phyloP scores from a whole-genome alignment of 1,140 invertebrate genomes.

The Drosophila truncata region DNA sequence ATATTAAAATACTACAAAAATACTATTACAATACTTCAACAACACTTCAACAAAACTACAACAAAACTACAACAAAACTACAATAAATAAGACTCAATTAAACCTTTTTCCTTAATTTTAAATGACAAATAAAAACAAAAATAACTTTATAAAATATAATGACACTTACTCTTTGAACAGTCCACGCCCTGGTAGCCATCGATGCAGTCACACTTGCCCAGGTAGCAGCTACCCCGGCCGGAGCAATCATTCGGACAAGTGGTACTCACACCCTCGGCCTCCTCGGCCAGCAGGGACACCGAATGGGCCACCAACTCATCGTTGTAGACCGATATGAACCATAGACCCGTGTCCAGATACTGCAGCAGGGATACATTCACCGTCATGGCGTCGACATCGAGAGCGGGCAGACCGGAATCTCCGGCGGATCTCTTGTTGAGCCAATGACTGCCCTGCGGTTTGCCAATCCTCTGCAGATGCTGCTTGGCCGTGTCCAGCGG shows the following conservation, averaged over 20 bases:
- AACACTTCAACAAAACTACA: too few relatives aligned
- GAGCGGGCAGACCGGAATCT: slow-evolving; percentile 66
- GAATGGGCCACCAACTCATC: slow-evolving; percentile 94
- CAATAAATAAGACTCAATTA: neutral
- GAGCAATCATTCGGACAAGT: slow-evolving; percentile 97
- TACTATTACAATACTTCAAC: too few relatives aligned
- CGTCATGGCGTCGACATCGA: slow-evolving; percentile 89
- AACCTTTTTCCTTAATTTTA: neutral
- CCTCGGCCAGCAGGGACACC: slow-evolving; percentile 92
- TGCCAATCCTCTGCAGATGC: slow-evolving; percentile 43
- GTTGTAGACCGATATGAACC: slow-evolving; percentile 98
- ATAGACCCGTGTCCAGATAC: slow-evolving; percentile 95
- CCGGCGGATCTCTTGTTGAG: slow-evolving; percentile 71
- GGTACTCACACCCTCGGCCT: slow-evolving; percentile 94
- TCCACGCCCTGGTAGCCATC: slow-evolving; percentile 96
- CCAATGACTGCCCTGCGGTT: slow-evolving; percentile 13
- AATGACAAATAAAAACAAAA: neutral
- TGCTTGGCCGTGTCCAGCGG: slow-evolving; percentile 66
- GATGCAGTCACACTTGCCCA: slow-evolving; percentile 98
- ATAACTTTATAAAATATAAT: neutral
- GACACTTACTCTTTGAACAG: slow-evolving; percentile 95
- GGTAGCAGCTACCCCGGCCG: slow-evolving; percentile 96
- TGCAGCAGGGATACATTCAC: slow-evolving; percentile 94
- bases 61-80: neutral
- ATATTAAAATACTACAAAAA: too few relatives aligned